Base-by-base conservation (phyloP, 2,797 vertebrate genomes). In the Eulemur rubriventer region DNA sequence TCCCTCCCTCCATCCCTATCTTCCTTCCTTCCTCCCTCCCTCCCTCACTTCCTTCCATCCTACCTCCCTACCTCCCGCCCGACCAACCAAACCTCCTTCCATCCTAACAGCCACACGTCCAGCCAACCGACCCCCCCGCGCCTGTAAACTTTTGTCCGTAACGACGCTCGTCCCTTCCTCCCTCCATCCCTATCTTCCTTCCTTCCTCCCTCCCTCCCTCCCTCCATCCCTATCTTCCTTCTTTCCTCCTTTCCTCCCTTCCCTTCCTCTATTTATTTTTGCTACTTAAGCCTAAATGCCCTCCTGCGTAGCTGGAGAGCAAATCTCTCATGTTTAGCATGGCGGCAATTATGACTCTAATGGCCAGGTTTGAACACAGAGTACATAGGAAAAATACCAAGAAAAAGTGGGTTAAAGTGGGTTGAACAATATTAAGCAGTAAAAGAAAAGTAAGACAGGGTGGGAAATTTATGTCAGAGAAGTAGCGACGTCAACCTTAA, bases 1-100 rank as follows among this genome's bases (percentile, higher is more conserved):
- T 26, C 46, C 9, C 1, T 41, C 8, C 14, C 9, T 4, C 0
- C 4, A 18, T 26, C 30, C 11, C 4, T n/a, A 7, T 7, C 41
- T 41, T 41, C 43, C 7, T 43, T 43, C 43, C 7, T 43, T 43
- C 43, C 43, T 43, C 7, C 43, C 43, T n/a, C n/a, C n/a, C n/a
- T n/a, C n/a, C n/a, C n/a, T n/a, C n/a, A n/a, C n/a, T n/a, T n/a
- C n/a, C n/a, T n/a, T n/a, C n/a, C n/a, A n/a, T n/a, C n/a, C n/a
- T n/a, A n/a, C n/a, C n/a, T n/a, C n/a, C n/a, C n/a, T n/a, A n/a
- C n/a, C n/a, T n/a, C n/a, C n/a, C n/a, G n/a, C n/a, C n/a, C n/a
- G n/a, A n/a, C n/a, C n/a, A n/a, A n/a, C n/a, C n/a, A n/a, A n/a
- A n/a, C n/a, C n/a, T n/a, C n/a, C n/a, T n/a, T n/a, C n/a, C n/a